phyloP scores from a whole-genome alignment of 2,113 vertebrate species.

The Scophthalmus maximus region DNA sequence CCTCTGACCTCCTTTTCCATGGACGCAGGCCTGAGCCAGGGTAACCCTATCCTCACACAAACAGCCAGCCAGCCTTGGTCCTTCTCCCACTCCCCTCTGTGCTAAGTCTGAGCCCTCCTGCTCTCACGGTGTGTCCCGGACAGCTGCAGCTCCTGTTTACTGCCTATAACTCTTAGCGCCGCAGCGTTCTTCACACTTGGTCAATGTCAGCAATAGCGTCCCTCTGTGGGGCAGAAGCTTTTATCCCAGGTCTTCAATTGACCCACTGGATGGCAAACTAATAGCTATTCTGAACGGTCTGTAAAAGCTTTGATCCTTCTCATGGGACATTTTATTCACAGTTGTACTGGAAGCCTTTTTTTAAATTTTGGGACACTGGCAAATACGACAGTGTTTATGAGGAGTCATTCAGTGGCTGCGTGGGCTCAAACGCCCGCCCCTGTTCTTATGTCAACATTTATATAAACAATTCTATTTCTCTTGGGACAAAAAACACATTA shows the following conservation, averaged over 20 bases:
- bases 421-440: slow-evolving; percentile 10
- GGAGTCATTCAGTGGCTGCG: not conserved
- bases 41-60: slow-evolving; percentile 70
- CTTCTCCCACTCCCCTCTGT: slow-evolving; percentile 40
- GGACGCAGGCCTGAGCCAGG: slow-evolving; percentile 26
- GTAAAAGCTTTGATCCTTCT: slow-evolving; percentile 37
- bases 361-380: slow-evolving; percentile 36
- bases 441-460: slow-evolving; percentile 32
- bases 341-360: slow-evolving; percentile 34
- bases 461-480: slow-evolving; percentile 10
- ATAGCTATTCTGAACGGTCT: slow-evolving; percentile 30
- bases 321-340: slow-evolving; percentile 38
- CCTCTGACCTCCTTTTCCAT: slow-evolving; percentile 56
- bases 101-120: slow-evolving; percentile 32
- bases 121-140: slow-evolving; percentile 29
- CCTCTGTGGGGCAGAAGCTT: not conserved
- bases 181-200: slow-evolving; percentile 29
- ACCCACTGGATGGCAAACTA: not conserved
- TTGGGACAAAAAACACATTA: slow-evolving; percentile 45
- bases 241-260: not conserved
- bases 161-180: slow-evolving; percentile 32
- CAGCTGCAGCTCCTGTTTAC: slow-evolving; percentile 67
- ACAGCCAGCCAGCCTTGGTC: slow-evolving; percentile 29
- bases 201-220: slow-evolving; percentile 43
- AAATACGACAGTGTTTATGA: slow-evolving; percentile 50